Evolutionary conservation across 1,140 invertebrate species (phyloP).

Genomic region (Listronotus oregonensis): DNA sequence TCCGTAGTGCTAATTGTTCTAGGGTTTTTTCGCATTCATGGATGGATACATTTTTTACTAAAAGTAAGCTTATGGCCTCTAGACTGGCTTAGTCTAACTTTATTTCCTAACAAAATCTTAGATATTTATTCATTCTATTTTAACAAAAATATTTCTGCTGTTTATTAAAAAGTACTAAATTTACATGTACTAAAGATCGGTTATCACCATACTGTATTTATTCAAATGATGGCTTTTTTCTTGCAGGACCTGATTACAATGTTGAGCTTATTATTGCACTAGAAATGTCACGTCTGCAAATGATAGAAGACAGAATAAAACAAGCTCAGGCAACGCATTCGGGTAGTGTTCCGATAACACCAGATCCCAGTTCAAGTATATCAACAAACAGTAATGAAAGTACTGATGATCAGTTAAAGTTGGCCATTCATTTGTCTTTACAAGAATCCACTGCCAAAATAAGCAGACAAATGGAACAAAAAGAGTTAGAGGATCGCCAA

Average conservation of each 20-base stretch:
- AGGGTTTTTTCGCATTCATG: no score
- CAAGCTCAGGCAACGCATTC: slow-evolving; percentile 45
- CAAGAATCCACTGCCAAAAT: slow-evolving; percentile 53
- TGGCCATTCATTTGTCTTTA: slow-evolving; percentile 59
- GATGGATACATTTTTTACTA: no score
- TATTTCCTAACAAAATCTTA: no score
- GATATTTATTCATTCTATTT: no score
- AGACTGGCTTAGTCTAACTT: no score
- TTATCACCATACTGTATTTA: no score
- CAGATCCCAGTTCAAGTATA: slow-evolving; percentile 53
- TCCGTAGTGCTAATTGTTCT: no score
- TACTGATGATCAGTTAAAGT: slow-evolving; percentile 58
- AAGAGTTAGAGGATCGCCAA: slow-evolving; percentile 15
- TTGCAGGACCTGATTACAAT: slow-evolving; percentile 59
- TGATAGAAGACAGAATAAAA: slow-evolving; percentile 64
- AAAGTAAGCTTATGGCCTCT: no score
- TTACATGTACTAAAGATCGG: no score
- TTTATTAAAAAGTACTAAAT: no score
- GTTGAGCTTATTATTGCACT: slow-evolving; percentile 72
- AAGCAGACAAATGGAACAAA: slow-evolving; percentile 36
- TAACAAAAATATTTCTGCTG: neutral
- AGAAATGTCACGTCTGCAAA: slow-evolving; percentile 75
- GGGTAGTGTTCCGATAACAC: slow-evolving; percentile 38
- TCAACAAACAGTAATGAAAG: slow-evolving; percentile 47
- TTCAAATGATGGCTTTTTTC: no score